phyloP scores from a whole-genome alignment of 2,888 invertebrate species.

The Lucinisca nassula region DNA sequence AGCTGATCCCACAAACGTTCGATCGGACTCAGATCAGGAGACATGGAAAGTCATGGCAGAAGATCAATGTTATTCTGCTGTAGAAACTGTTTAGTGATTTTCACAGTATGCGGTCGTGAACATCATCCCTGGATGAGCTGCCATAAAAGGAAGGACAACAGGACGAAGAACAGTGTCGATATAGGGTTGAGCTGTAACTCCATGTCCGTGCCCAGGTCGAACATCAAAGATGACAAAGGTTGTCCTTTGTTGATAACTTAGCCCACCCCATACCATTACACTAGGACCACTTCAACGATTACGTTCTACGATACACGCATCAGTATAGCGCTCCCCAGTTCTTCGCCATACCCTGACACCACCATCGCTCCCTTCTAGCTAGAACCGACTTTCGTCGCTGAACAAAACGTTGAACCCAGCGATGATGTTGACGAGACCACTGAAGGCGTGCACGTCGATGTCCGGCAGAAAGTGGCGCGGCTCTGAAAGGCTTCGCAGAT shows the following conservation, averaged over 20 bases:
- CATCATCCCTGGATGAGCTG: background rate
- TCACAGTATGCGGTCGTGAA: slow-evolving; percentile 42
- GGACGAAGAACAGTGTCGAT: slow-evolving; percentile 30
- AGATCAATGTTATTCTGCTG: slow-evolving; percentile 12
- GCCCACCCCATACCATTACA: background rate
- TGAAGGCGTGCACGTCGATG: no score
- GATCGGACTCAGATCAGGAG: slow-evolving; percentile 32
- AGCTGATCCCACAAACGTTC: background rate
- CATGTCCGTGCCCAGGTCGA: no score
- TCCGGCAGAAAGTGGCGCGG: no score
- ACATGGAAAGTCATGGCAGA: slow-evolving; percentile 25
- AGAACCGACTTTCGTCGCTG: background rate
- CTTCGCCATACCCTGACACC: background rate
- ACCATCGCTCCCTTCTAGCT: background rate
- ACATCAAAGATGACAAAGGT: background rate
- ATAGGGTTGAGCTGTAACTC: slow-evolving; percentile 33
- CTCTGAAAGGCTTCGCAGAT: no score
- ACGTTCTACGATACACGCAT: background rate
- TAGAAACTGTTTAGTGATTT: slow-evolving; percentile 15
- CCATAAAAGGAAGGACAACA: slow-evolving; percentile 23
- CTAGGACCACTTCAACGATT: background rate
- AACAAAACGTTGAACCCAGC: background rate
- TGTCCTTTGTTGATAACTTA: background rate
- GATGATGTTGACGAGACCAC: background rate
- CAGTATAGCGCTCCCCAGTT: background rate